These are phyloP conservation scores for Pangasianodon hypophthalmus DNA, from an alignment of 2,113 vertebrate species.

Conservation along the genomic window DNA sequence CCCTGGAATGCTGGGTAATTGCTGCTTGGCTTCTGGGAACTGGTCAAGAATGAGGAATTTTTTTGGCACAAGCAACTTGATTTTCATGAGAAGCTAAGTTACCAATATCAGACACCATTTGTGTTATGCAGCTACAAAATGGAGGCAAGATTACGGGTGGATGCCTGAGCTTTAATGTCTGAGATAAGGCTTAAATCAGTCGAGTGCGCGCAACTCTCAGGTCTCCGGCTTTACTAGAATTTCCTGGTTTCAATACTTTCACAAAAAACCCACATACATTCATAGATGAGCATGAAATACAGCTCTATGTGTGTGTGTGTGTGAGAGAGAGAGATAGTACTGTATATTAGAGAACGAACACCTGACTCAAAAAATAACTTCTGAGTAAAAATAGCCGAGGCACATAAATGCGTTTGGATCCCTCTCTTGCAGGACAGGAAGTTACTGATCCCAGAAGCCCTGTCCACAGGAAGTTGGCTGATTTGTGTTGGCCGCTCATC, in stretches of 20 bases:
- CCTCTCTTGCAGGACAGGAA: conserved; percentile 49
- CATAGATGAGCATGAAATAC: background rate
- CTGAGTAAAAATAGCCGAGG: conserved; percentile 42
- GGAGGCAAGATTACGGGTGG: background rate
- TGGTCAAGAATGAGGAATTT: conserved; percentile 47
- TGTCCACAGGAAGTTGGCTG: conserved; percentile 47
- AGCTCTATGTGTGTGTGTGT: background rate
- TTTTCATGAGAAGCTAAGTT: conserved; percentile 29
- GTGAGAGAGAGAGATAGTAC: background rate
- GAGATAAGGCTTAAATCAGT: background rate
- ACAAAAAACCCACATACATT: background rate
- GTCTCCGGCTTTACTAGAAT: background rate
- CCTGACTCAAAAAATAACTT: conserved; percentile 45
- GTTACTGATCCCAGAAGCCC: conserved; percentile 41
- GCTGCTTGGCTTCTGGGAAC: conserved; percentile 58
- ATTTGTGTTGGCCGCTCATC: conserved; percentile 51
- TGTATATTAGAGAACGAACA: background rate
- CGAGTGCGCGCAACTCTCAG: background rate
- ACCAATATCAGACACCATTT: conserved; percentile 24
- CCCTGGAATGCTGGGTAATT: conserved; percentile 71
- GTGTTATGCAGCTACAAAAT: background rate
- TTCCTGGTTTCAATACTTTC: background rate
- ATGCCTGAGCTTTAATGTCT: background rate
- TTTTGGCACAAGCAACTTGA: conserved; percentile 27
- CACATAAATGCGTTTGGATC: conserved; percentile 36